Evolutionary conservation across 1,140 invertebrate genomes (phyloP).

Genomic region (Drosophila burlai): DNA sequence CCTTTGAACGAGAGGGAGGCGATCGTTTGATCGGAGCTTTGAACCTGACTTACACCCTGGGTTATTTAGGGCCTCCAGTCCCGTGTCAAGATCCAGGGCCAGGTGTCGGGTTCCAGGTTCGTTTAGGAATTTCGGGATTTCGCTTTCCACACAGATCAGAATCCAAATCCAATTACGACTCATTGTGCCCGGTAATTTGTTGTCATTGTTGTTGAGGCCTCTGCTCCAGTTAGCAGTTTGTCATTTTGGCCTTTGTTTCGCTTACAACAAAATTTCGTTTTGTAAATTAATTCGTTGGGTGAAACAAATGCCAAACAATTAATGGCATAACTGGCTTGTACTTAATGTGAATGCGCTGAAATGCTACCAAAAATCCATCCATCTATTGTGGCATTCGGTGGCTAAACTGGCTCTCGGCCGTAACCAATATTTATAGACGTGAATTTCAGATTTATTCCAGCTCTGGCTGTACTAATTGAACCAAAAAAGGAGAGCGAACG

Average conservation of each 20-base stretch:
- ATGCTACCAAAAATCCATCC: conserved; percentile 65
- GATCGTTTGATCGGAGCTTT: conserved; percentile 54
- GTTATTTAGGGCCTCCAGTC: conserved; percentile 26
- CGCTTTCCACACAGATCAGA: conserved; percentile 5
- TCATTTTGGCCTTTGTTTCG: conserved; percentile 45
- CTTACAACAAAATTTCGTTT: conserved; percentile 27
- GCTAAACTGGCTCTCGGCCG: conserved; percentile 52
- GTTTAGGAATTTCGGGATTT: not conserved
- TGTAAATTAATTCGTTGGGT: conserved; percentile 61
- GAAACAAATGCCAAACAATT: conserved; percentile 61
- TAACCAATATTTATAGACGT: conserved; percentile 63
- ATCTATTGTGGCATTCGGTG: conserved; percentile 58
- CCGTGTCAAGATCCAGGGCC: conserved; percentile 20
- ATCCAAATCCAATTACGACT: conserved; percentile 53
- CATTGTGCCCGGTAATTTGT: conserved; percentile 64
- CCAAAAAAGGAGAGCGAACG: conserved; percentile 50
- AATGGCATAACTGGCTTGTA: conserved; percentile 55
- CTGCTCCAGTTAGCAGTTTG: conserved; percentile 48
- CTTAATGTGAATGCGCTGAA: conserved; percentile 60
- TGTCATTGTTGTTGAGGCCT: conserved; percentile 60
- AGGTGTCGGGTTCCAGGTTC: conserved; percentile 44
- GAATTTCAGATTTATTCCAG: conserved; percentile 38
- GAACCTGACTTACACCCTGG: conserved; percentile 38
- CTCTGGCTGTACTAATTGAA: conserved; percentile 48
- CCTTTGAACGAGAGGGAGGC: conserved; percentile 18